A percentile compares a stretch with the other conserved stretches of the same genome.
phyloP scores from a whole-genome alignment of 2,113 vertebrate species.

The Piprites chloris region DNA sequence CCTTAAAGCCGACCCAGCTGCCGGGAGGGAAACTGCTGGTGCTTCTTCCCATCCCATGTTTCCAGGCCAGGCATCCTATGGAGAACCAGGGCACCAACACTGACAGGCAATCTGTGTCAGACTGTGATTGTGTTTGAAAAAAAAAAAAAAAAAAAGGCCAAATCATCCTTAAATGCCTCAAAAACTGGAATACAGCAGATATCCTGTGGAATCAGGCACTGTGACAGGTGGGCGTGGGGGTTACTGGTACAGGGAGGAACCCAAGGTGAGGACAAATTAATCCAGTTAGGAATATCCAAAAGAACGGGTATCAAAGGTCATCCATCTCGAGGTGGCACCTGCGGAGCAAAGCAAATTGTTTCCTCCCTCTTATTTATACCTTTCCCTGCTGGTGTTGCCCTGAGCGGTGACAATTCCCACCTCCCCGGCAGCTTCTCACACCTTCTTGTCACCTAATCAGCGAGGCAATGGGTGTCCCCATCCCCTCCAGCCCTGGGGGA shows the following conservation, averaged over 20 bases:
- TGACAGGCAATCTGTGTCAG: background rate
- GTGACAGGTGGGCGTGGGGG: too few species aligned
- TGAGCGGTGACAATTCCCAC: background rate
- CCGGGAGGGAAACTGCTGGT: background rate
- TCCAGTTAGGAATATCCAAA: background rate
- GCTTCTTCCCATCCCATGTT: background rate
- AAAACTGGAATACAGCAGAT: background rate
- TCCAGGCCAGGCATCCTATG: background rate
- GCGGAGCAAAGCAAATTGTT: background rate
- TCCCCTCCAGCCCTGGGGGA: background rate
- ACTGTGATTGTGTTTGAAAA: background rate
- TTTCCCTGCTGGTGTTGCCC: background rate
- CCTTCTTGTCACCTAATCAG: background rate
- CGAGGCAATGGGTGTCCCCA: background rate
- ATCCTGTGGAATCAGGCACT: background rate
- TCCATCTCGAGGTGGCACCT: background rate
- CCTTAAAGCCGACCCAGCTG: background rate
- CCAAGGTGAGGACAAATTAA: background rate
- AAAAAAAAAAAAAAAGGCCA: background rate
- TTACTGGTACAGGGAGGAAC: background rate
- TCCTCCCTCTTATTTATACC: background rate
- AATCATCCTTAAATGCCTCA: background rate
- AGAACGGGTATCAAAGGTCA: background rate
- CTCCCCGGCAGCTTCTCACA: background rate
- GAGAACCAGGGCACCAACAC: background rate